Conservation (phyloP, 2,113 vertebrate species). For the Rousettus leschenaultii region DNA sequence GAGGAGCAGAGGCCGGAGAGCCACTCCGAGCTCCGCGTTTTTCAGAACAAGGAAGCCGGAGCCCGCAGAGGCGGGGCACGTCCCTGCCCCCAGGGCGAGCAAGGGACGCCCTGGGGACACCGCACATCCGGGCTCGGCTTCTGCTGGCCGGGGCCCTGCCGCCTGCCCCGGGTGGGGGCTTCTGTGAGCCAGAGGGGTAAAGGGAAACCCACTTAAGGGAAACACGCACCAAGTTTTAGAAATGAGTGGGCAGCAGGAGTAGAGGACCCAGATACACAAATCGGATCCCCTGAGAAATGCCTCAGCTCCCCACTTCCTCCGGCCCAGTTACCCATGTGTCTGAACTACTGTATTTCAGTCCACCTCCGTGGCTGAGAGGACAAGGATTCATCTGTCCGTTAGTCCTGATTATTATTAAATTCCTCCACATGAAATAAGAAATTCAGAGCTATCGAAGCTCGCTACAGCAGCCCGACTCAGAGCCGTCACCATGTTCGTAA, state of each 20-base stretch:
- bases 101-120: no score
- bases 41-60: no score
- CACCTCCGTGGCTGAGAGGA: background rate
- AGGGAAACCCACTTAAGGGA: background rate
- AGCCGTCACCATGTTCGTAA: background rate
- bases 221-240: background rate
- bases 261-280: background rate
- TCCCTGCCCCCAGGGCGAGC: no score
- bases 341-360: background rate
- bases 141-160: background rate
- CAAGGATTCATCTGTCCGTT: background rate
- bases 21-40: no score
- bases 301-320: background rate
- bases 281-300: slow-evolving; percentile 29
- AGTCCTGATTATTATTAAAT: background rate
- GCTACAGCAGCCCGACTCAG: background rate
- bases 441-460: background rate
- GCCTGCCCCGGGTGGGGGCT: accelerated
- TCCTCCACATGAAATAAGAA: background rate
- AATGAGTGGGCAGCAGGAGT: background rate
- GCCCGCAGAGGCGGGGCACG: no score
- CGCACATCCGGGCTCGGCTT: no score
- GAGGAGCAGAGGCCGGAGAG: no score
- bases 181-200: background rate
- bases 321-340: background rate